Evolutionary conservation across 1,140 invertebrate species (phyloP).

Genomic region (Meloidogyne chitwoodi): DNA sequence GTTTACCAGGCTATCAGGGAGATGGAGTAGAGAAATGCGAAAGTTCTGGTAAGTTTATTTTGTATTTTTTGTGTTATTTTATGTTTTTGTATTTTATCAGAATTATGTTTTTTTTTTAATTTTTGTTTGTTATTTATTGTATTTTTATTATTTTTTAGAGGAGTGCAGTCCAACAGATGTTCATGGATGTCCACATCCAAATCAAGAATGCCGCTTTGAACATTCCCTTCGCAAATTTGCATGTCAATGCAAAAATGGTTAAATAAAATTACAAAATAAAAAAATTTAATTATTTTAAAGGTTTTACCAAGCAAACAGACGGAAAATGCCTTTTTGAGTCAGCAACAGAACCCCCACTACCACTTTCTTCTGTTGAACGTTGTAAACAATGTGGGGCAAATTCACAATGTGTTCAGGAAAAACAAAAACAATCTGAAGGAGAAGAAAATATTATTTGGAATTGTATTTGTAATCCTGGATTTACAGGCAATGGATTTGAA

Average conservation of each 20-base stretch:
- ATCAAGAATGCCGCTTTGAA: constrained; percentile 19
- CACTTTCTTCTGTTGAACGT: not conserved
- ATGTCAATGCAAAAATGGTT: constrained; percentile 40
- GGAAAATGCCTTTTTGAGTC: not conserved
- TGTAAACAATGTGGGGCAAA: constrained; percentile 15
- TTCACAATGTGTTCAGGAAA: constrained; percentile 21
- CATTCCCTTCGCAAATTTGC: constrained; percentile 29
- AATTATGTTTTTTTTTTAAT: not conserved
- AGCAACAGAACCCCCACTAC: not conserved
- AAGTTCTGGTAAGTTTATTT: constrained; percentile 23
- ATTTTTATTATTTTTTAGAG: constrained; percentile 27
- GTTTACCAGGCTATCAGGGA: constrained; percentile 27
- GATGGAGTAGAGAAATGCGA: constrained; percentile 26
- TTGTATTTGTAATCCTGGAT: constrained; percentile 38
- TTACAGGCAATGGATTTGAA: constrained; percentile 30
- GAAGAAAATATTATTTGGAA: not conserved
- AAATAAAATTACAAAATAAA: not conserved
- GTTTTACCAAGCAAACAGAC: not conserved
- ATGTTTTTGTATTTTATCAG: too few relatives aligned
- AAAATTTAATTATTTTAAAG: constrained; percentile 20
- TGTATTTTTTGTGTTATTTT: not conserved
- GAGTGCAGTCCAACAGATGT: constrained; percentile 35
- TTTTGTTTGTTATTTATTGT: too few relatives aligned
- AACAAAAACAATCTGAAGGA: not conserved
- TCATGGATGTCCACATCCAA: constrained; percentile 8